These are phyloP conservation scores for Tetrax tetrax DNA, from an alignment of 2,113 vertebrate species.

Conservation along the genomic window DNA sequence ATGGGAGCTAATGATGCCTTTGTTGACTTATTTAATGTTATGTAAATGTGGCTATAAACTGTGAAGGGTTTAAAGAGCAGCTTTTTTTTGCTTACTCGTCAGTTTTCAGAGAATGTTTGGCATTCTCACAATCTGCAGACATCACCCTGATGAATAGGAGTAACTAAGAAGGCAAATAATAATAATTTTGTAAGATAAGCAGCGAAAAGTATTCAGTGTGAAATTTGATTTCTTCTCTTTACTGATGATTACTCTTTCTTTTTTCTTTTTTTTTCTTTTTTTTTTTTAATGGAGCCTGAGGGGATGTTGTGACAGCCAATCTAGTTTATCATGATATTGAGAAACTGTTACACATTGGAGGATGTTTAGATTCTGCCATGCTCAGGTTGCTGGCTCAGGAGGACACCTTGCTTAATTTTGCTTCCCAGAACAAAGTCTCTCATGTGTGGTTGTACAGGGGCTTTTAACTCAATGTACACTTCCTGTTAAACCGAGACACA, in stretches of 20 bases:
- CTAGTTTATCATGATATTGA: neutral
- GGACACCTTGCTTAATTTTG: neutral
- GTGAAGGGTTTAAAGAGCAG: conserved; percentile 82
- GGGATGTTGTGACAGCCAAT: neutral
- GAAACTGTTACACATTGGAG: neutral
- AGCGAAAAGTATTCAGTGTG: conserved; percentile 50
- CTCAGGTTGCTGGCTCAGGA: neutral
- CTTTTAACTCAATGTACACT: neutral
- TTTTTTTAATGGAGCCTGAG: neutral
- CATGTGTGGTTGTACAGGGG: neutral
- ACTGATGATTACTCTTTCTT: neutral
- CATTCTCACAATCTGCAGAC: conserved; percentile 69
- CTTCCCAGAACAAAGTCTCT: neutral
- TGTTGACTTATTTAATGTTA: conserved; percentile 89
- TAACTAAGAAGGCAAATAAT: conserved; percentile 63
- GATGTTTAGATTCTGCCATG: neutral
- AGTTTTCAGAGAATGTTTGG: conserved; percentile 69
- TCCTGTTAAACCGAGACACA: neutral
- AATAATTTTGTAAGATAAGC: conserved; percentile 66
- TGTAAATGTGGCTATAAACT: conserved; percentile 86
- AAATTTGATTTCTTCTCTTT: conserved; percentile 47
- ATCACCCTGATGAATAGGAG: conserved; percentile 67
- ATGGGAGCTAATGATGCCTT: conserved; percentile 98
- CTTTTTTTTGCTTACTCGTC: conserved; percentile 79
- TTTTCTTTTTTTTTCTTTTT: neutral